phyloP scores from a whole-genome alignment of 2,888 invertebrate genomes.

The Thyatira batis region DNA sequence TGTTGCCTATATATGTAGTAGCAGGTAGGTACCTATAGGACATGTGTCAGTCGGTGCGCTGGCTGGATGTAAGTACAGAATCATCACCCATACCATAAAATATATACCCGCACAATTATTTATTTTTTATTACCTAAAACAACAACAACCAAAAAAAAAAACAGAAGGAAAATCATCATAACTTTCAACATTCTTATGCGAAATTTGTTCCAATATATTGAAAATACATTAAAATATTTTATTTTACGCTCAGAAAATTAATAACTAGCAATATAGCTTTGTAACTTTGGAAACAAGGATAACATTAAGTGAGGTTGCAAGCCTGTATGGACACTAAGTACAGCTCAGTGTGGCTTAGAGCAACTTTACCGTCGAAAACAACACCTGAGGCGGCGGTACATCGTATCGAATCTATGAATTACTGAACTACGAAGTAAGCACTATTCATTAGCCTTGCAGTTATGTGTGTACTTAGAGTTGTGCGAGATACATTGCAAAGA shows the following conservation, averaged over 20 bases:
- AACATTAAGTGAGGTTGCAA: conserved; percentile 60
- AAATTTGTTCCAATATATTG: too few species aligned
- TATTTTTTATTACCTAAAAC: too few species aligned
- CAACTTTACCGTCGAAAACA: conserved; percentile 69
- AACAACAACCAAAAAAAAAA: too few species aligned
- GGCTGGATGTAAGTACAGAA: too few species aligned
- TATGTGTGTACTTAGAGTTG: not conserved
- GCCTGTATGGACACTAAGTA: conserved; percentile 60
- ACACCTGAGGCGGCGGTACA: conserved; percentile 63
- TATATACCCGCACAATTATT: too few species aligned
- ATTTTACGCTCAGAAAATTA: not conserved
- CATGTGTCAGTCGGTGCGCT: too few species aligned
- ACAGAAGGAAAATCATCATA: too few species aligned
- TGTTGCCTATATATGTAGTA: too few species aligned
- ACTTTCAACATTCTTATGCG: too few species aligned
- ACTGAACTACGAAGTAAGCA: conserved; percentile 28
- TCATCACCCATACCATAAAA: too few species aligned
- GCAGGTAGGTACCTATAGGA: too few species aligned
- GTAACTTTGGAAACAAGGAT: conserved; percentile 51
- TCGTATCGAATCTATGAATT: conserved; percentile 44
- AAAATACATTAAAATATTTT: conserved; percentile 10
- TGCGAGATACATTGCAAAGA: not conserved
- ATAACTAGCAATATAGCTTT: conserved; percentile 45
- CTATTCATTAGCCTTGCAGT: not conserved
- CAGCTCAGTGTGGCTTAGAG: conserved; percentile 69